Evolutionary conservation across 2,888 invertebrate species (phyloP).

Genomic region (Tenodera sinensis): DNA sequence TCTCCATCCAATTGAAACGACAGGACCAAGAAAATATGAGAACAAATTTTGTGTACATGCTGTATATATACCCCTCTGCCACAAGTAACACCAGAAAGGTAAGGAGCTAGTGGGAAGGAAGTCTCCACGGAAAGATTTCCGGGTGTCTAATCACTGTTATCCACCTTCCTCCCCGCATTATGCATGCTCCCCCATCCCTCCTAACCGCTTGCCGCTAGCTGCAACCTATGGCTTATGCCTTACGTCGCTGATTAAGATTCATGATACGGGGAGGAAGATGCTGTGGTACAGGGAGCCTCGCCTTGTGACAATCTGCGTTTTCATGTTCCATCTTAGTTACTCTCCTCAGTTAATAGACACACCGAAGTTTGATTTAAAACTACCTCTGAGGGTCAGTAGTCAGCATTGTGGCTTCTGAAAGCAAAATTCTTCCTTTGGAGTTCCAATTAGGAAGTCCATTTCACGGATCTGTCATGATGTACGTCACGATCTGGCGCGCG

Average conservation of each 20-base stretch:
- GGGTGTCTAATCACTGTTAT: conserved; percentile 22
- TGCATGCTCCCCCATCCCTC: neutral
- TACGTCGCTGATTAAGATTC: conserved; percentile 8
- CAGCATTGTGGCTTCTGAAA: too few species aligned
- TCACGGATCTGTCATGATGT: too few species aligned
- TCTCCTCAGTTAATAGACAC: too few species aligned
- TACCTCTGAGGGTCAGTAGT: too few species aligned
- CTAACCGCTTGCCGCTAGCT: neutral
- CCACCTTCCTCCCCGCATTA: conserved; percentile 8
- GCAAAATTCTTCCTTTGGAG: too few species aligned
- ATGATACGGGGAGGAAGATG: neutral
- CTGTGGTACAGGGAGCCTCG: neutral
- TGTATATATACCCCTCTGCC: neutral
- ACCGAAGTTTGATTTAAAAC: too few species aligned
- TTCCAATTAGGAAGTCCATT: too few species aligned
- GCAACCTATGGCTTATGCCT: neutral
- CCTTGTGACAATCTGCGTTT: neutral
- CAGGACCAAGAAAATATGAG: too few species aligned
- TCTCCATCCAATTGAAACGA: too few species aligned
- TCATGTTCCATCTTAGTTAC: too few species aligned
- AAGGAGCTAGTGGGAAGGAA: conserved; percentile 5
- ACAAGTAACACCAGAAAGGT: neutral
- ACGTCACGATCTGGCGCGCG: too few species aligned
- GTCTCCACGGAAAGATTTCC: conserved; percentile 16
- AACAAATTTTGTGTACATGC: neutral